A percentile compares a stretch with the other conserved stretches of the same genome.
Evolutionary conservation across 2,888 invertebrate genomes (phyloP).

Genomic region (Agrochola litura): DNA sequence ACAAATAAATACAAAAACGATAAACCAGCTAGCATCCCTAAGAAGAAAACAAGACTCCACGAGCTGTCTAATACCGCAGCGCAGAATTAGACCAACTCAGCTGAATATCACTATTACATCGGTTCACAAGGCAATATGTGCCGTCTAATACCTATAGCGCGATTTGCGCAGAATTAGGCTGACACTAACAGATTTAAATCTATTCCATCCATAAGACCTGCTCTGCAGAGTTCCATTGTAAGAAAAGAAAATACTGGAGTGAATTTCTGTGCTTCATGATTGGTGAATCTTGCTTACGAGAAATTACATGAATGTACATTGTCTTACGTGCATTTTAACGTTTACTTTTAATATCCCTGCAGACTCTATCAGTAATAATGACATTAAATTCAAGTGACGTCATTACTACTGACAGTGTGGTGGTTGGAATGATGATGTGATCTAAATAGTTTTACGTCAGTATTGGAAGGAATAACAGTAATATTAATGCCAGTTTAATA

Average conservation of each 20-base stretch:
- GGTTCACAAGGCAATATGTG: neutral
- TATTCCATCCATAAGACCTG: conserved; percentile 4
- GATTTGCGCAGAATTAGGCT: conserved; percentile 28
- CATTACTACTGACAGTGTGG: too few species aligned
- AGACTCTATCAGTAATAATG: too few species aligned
- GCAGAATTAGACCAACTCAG: neutral
- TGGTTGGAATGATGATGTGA: too few species aligned
- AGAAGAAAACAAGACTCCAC: neutral
- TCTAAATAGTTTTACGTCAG: too few species aligned
- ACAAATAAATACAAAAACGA: neutral
- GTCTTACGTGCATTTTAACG: neutral
- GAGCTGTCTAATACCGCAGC: neutral
- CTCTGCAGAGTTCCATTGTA: neutral
- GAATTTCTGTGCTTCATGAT: neutral
- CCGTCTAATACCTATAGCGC: conserved; percentile 21
- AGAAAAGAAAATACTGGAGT: neutral
- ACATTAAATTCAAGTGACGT: too few species aligned
- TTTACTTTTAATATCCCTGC: neutral
- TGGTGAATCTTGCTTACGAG: neutral
- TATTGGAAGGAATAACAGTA: too few species aligned
- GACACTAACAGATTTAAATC: conserved; percentile 44
- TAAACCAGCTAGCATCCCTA: neutral
- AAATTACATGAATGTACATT: neutral
- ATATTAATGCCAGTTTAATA: too few species aligned
- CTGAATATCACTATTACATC: neutral